Evolutionary conservation across 2,797 vertebrate species (phyloP), one percentile per base, ranked within the genome.

Genomic region (Parotocinclus haroldoi): DNA sequence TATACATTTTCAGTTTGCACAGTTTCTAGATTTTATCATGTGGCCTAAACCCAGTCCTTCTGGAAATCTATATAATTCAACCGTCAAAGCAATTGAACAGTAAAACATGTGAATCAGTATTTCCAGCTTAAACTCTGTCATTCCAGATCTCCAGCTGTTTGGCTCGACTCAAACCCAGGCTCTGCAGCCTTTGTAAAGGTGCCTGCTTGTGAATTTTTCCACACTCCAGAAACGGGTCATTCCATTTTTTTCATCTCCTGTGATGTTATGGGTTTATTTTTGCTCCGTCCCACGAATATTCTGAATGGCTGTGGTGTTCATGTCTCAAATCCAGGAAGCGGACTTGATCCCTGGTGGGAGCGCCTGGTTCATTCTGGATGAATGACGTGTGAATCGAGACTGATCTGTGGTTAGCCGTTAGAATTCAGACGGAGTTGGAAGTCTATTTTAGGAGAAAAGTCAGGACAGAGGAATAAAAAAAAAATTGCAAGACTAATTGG

Each of bases 121-220:
- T 89, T 87, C 86, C 82, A 89, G 81, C 76, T 66, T 27, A 82
- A 88, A 88, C 78, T 78, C 60, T 67, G 63, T 82, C 68, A 80
- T 85, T 88, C 79, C 81, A 81, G 81, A 78, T 82, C 81, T 76
- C 85, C 83, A 88, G 84, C 86, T 87, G 89, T 87, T 87, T 80
- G 80, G 82, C 81, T 70, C 66, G 67, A 68, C 56, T 56, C 48
- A 18, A 78, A 62, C 49, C 54, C 59, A 56, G 65, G 63, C 71
- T 49, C 18, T 69, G 71, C 71, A 66, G 74, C 58, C 52, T 75
- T 80, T 71, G 77, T 79, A 58, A 83, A 80, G 66, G 74, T 82
- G 67, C 67, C 68, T 59, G 39, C 68, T 16, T 60, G 38, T 74
- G 66, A 83, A 75, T 72, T 78, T 74, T 72, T 58, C 66, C 65